Percentiles rank a stretch among this genome's conserved stretches.
These are phyloP conservation scores for Brotula barbata DNA, from an alignment of 2,797 vertebrate species.

Conservation along the genomic window DNA sequence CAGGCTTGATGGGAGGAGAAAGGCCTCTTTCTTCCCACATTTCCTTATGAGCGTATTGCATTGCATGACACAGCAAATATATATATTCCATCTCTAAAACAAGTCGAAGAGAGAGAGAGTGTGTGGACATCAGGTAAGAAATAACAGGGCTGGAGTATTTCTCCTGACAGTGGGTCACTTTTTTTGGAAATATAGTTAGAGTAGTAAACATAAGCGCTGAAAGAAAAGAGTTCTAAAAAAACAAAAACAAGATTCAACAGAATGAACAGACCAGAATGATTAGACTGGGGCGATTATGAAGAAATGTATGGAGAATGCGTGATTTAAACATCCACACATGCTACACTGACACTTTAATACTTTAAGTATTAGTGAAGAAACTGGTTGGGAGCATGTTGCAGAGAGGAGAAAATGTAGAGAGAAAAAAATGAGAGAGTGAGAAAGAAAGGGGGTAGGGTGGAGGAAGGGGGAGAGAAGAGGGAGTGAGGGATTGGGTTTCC, in stretches of 20 bases:
- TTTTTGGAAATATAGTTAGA: conserved; percentile 66
- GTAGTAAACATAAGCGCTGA: conserved; percentile 56
- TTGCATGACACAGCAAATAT: conserved; percentile 76
- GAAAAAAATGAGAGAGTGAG: conserved; percentile 42
- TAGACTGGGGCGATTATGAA: not conserved
- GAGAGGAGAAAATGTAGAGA: conserved; percentile 33
- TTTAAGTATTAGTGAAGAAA: not conserved
- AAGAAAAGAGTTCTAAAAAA: conserved; percentile 25
- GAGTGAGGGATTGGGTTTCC: conserved; percentile 82
- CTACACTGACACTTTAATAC: not conserved
- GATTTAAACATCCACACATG: not conserved
- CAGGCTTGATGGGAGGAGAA: conserved; percentile 76
- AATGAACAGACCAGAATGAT: not conserved
- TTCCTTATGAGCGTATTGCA: conserved; percentile 72
- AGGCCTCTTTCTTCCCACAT: conserved; percentile 75
- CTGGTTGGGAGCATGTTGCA: not conserved
- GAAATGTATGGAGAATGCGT: conserved; percentile 17
- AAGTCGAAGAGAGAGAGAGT: conserved; percentile 23
- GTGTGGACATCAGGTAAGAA: conserved; percentile 59
- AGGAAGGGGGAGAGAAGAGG: conserved; percentile 40
- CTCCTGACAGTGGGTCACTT: conserved; percentile 70
- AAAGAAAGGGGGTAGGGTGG: conserved; percentile 45
- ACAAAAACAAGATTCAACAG: not conserved
- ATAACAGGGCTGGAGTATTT: conserved; percentile 51
- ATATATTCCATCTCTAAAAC: conserved; percentile 61